Percentiles rank a stretch among this genome's conserved stretches.
phyloP scores from a whole-genome alignment of 1,140 invertebrate genomes.

The Bathynomus jamesi region DNA sequence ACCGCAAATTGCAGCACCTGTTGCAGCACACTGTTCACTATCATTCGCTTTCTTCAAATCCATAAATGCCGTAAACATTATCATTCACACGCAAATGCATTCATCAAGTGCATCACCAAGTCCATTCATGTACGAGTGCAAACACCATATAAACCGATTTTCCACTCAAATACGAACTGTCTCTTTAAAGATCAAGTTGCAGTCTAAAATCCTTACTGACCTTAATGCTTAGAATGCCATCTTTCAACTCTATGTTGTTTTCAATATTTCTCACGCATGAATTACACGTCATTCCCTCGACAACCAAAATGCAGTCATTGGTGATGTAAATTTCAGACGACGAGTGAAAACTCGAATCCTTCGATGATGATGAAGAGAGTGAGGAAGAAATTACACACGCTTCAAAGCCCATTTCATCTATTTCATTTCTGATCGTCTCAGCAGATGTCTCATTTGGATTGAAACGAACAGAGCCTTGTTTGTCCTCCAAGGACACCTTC shows the following conservation, averaged over 20 bases:
- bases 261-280: conserved; percentile 72
- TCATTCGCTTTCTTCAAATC: too few species aligned
- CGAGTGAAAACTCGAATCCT: background rate
- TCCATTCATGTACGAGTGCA: too few species aligned
- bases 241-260: conserved; percentile 50
- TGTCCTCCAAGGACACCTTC: conserved; percentile 49
- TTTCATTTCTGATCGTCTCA: background rate
- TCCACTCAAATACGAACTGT: too few species aligned
- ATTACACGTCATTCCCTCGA: conserved; percentile 74
- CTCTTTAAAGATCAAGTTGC: too few species aligned
- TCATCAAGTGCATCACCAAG: too few species aligned
- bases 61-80: too few species aligned
- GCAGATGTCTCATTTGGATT: conserved; percentile 44
- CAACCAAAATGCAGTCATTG: conserved; percentile 38
- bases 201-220: too few species aligned
- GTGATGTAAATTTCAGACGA: background rate
- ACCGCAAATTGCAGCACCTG: too few species aligned
- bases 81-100: too few species aligned
- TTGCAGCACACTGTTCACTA: too few species aligned
- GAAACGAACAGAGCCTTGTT: conserved; percentile 58
- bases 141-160: too few species aligned
- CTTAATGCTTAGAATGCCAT: conserved; percentile 56
- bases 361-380: too few species aligned
- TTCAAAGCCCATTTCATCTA: background rate
- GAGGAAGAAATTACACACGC: background rate